Base-by-base conservation (phyloP, 2,113 vertebrate species). In the Poeciliopsis prolifica region DNA sequence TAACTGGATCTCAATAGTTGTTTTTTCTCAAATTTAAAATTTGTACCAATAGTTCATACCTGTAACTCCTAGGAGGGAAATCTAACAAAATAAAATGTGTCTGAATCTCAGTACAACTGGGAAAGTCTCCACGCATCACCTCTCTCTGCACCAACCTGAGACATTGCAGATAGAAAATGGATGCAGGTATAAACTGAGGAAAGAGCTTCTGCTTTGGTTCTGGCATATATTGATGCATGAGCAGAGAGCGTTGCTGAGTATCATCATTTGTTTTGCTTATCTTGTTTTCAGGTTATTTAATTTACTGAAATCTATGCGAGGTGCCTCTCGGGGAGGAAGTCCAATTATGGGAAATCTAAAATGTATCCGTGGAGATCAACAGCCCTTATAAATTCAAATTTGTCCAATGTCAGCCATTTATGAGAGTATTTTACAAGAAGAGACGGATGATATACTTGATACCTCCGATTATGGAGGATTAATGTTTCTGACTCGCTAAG, bases 211-310 rank as follows among this genome's bases (percentile, higher is more conserved):
- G 73, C 69, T 37, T 73, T 33, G n/a, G 33, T 8, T 5, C 14
- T 61, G 51, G 40, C 58, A 76, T 65, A 70, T 63, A 26, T 14
- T 77, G 40, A 79, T 33, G 29, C 33, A 77, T 66, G 22, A 1
- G 3, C 33, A 70, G 66, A 48, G 42, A 28, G 13, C 62, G 5
- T 58, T 26, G 66, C 65, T 66, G 40, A 63, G 66, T 62, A 9
- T 74, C 22, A 54, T 78, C 26, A 65, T 82, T 83, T 78, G n/a
- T 68, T 83, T 78, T 72, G 26, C 58, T 68, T 29, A 22, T 65
- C 72, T 65, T 75, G 19, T 77, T 86, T 87, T 75, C 70, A 65
- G 35, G 35, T 82, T 81, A 75, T 85, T 87, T 77, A 74, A 82
- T 83, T 84, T 65, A 58, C 24, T 65, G 26, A 70, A 69, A 80